Evolutionary conservation across 2,888 invertebrate genomes (phyloP), one percentile per base, ranked within the genome.

Genomic region (Proisotoma minuta): DNA sequence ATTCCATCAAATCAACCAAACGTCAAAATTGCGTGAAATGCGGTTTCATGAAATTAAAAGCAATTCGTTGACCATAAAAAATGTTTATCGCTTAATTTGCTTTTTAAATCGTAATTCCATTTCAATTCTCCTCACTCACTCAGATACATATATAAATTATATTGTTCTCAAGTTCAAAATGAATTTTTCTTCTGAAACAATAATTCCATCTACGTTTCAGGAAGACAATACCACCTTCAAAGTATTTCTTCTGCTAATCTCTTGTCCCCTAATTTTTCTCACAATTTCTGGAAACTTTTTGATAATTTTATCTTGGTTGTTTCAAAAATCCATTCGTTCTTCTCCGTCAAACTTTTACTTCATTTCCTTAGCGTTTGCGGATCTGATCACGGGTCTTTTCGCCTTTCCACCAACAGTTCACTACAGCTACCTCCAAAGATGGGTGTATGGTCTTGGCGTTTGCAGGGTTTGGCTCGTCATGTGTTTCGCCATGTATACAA

Each of bases 271-370:
- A 4, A 39, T 54, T 8, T 4, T 39, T 2, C 20, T 54, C 3
- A 39, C 39, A 2, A 18, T 54, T 8, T 3, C 39, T 8, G 54
- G 54, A 26, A 54, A 54, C 39, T 5, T 3, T 5, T 8, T 54
- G 39, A 24, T 54, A 2, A 10, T 54, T 3, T 18, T 54, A 39
- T 4, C 5, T 2, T 54, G 40, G 39, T 5, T 39, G 2, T 4
- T 54, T n/a, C 54, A 54, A 34, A 22, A 2, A 18, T 39, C 54
- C 8, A 2, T 54, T 22, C 34, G 54, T 8, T 34, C 54, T 8
- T n/a, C n/a, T n/a, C 54, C 54, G 10, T 20, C 18, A 8, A 54
- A 54, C 39, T 20, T 24, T 2, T 54, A 54, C 34, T 24, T 54
- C 12, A 3, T 54, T 22, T 54, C 54, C 4, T 18, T 54, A 4